A percentile compares a stretch with the other conserved stretches of the same genome.
phyloP scores from a whole-genome alignment of 2,888 invertebrate species.

The Nemapogon koenigi region DNA sequence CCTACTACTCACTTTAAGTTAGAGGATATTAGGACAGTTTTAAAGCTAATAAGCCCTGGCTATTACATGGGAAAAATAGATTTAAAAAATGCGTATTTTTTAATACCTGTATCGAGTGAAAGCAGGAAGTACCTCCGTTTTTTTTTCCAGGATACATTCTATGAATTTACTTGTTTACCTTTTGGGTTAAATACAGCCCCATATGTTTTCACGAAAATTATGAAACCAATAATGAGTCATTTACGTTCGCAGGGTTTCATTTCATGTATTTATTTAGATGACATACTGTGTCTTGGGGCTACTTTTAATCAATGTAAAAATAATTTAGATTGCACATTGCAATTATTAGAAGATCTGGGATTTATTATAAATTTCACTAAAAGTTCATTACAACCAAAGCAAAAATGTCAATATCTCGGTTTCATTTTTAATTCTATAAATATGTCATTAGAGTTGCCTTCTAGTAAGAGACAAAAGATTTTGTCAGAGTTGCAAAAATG shows the following conservation, averaged over 20 bases:
- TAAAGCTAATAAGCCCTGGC: slow-evolving; percentile 5
- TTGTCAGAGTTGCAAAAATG: not conserved
- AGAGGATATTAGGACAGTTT: slow-evolving; percentile 12
- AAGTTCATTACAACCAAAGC: slow-evolving; percentile 1
- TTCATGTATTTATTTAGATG: slow-evolving; percentile 5
- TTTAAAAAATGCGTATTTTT: slow-evolving; percentile 12
- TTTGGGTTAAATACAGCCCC: slow-evolving; percentile 1
- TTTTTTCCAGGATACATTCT: not conserved
- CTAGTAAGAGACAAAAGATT: not conserved
- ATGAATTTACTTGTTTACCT: not conserved
- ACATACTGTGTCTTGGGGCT: slow-evolving; percentile 2
- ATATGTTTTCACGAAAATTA: slow-evolving; percentile 4
- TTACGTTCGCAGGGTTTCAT: slow-evolving; percentile 1
- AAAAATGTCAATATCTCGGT: slow-evolving; percentile 6
- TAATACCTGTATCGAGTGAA: slow-evolving; percentile 2
- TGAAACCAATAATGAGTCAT: not conserved
- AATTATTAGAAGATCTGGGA: slow-evolving; percentile 1
- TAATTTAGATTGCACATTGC: not conserved
- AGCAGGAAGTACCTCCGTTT: slow-evolving; percentile 9
- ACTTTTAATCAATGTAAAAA: not conserved
- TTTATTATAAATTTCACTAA: slow-evolving; percentile 7
- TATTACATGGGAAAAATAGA: slow-evolving; percentile 9
- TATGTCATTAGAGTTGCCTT: not conserved
- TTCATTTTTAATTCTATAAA: slow-evolving; percentile 2
- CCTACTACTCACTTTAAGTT: slow-evolving; percentile 10